phyloP scores from a whole-genome alignment of 2,113 vertebrate genomes.

The Clinocottus analis region DNA sequence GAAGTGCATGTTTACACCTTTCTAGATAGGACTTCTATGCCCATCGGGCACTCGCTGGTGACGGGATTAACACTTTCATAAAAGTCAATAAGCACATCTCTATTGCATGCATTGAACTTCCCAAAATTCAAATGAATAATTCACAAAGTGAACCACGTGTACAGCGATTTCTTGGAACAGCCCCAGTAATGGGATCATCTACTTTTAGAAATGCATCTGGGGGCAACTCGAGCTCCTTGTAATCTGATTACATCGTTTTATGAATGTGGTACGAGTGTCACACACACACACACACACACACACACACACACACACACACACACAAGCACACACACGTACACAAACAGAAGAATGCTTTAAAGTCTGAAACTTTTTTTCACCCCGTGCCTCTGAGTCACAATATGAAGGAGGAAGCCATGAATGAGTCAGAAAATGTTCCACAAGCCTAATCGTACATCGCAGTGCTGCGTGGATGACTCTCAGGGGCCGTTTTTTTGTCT shows the following conservation, averaged over 20 bases:
- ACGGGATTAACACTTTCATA: neutral
- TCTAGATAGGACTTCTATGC: neutral
- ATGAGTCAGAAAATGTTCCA: constrained; percentile 90
- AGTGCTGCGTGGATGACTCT: constrained; percentile 71
- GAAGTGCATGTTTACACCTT: neutral
- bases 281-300: constrained; percentile 30
- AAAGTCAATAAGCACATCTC: constrained; percentile 25
- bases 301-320: constrained; percentile 30
- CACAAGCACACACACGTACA: constrained; percentile 31
- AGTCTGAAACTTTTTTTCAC: constrained; percentile 55
- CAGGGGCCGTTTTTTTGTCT: constrained; percentile 53
- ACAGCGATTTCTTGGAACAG: neutral
- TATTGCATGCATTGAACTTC: constrained; percentile 19
- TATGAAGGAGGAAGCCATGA: constrained; percentile 83
- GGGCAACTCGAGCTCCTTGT: neutral
- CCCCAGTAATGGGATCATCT: neutral
- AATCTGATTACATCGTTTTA: constrained; percentile 28
- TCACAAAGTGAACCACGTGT: constrained; percentile 1
- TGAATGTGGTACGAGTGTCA: neutral
- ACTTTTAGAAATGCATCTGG: neutral
- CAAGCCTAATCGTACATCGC: constrained; percentile 70
- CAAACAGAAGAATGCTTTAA: constrained; percentile 43
- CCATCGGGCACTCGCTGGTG: neutral
- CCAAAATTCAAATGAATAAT: constrained; percentile 19
- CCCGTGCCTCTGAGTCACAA: constrained; percentile 88